A percentile compares a stretch with the other conserved stretches of the same genome.
These are phyloP conservation scores for Hystrix brachyura DNA, from an alignment of 2,113 vertebrate genomes.

Conservation along the genomic window DNA sequence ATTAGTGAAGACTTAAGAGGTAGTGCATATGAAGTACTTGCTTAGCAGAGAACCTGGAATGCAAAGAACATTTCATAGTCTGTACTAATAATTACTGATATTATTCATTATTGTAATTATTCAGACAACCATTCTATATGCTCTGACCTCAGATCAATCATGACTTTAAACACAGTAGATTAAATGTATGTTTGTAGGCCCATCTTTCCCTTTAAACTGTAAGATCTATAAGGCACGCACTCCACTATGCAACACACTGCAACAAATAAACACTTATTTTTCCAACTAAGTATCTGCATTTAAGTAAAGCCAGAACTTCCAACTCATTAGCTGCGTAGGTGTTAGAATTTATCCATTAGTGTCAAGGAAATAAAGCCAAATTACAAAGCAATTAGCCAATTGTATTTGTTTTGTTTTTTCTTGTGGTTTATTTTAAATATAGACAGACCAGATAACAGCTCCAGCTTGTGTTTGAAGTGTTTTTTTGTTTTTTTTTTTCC, in stretches of 20 bases:
- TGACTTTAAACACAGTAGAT: neutral
- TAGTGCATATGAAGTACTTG: neutral
- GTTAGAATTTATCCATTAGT: conserved; percentile 64
- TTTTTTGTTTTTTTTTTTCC: neutral
- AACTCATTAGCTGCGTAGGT: conserved; percentile 64
- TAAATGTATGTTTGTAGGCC: neutral
- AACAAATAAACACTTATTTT: neutral
- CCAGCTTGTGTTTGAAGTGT: neutral
- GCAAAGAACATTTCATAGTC: neutral
- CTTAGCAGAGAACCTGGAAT: neutral
- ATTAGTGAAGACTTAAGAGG: neutral
- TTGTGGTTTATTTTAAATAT: conserved; percentile 64
- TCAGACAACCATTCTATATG: neutral
- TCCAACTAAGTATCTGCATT: conserved; percentile 23
- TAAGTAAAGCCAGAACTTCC: conserved; percentile 40
- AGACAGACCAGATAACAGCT: conserved; percentile 57
- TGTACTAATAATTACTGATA: neutral
- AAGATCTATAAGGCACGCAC: rapidly evolving
- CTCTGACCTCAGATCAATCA: neutral
- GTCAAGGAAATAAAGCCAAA: conserved; percentile 68
- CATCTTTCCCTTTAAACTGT: neutral
- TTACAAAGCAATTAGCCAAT: conserved; percentile 69
- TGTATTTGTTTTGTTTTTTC: neutral
- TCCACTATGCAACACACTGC: neutral
- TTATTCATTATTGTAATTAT: neutral